Evolutionary conservation across 2,113 vertebrate species (phyloP).

Genomic region (Loxodonta africana): DNA sequence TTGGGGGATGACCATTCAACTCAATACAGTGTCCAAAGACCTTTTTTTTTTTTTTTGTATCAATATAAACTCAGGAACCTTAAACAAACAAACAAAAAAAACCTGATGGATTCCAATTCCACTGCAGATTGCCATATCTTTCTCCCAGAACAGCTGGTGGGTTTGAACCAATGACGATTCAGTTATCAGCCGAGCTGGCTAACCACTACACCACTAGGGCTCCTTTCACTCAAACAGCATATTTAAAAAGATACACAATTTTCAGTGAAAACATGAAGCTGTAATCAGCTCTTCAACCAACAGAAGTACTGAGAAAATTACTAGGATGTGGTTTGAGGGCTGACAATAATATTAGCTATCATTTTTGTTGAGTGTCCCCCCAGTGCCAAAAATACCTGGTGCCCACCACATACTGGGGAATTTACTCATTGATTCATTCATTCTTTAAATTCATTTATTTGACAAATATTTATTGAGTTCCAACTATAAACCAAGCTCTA

Average conservation of each 20-base stretch:
- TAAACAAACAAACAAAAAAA: too few relatives aligned
- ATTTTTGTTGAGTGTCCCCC: background rate
- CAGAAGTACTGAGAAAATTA: background rate
- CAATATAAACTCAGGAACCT: too few relatives aligned
- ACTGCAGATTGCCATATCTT: too few relatives aligned
- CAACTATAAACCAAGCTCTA: background rate
- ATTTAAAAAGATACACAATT: background rate
- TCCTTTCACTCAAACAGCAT: background rate
- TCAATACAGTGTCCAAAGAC: too few relatives aligned
- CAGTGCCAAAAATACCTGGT: background rate
- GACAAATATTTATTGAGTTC: background rate
- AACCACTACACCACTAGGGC: too few relatives aligned
- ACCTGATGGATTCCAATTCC: too few relatives aligned
- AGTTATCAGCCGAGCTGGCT: too few relatives aligned
- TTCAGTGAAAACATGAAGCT: background rate
- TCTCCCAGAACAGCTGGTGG: too few relatives aligned
- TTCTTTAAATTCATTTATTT: too few relatives aligned
- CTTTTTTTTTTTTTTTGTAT: too few relatives aligned
- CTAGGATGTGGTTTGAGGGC: background rate
- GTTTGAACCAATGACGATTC: too few relatives aligned
- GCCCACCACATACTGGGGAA: background rate
- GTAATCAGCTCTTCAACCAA: background rate
- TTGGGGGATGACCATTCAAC: too few relatives aligned
- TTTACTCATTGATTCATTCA: background rate
- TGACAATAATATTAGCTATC: background rate